These are phyloP conservation scores for Tetranychus urticae DNA, from an alignment of 1,140 invertebrate species.

Conservation along the genomic window DNA sequence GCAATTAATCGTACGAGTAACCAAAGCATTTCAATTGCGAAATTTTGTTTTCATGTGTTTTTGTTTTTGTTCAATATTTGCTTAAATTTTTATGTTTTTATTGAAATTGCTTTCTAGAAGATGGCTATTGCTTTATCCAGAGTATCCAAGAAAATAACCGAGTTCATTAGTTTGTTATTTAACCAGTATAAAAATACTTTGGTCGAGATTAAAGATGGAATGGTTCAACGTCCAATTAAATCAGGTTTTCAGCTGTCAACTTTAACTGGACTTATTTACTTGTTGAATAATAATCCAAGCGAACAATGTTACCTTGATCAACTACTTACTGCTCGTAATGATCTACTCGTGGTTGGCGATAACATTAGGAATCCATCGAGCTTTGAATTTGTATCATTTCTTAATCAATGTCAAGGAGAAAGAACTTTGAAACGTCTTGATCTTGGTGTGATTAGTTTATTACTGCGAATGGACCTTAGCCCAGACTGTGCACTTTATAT, in stretches of 20 bases:
- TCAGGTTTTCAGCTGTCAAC: background rate
- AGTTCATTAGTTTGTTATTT: too few species aligned
- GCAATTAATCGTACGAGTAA: too few species aligned
- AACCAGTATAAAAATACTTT: background rate
- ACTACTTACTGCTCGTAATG: slow-evolving; percentile 30
- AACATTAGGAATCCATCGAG: slow-evolving; percentile 36
- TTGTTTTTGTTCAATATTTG: too few species aligned
- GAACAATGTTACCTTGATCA: slow-evolving; percentile 33
- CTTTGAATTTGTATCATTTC: slow-evolving; percentile 32
- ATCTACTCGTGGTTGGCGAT: slow-evolving; percentile 36
- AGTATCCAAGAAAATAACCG: too few species aligned
- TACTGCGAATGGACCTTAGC: slow-evolving; percentile 44
- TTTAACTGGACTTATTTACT: background rate
- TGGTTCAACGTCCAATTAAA: slow-evolving; percentile 1
- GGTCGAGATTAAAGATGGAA: background rate
- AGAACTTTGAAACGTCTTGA: slow-evolving; percentile 35
- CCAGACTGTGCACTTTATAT: slow-evolving; percentile 38
- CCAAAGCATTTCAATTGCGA: too few species aligned
- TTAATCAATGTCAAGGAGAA: slow-evolving; percentile 37
- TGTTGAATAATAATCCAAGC: slow-evolving; percentile 30
- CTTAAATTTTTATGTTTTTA: too few species aligned
- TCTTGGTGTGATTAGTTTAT: slow-evolving; percentile 41
- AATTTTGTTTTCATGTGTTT: too few species aligned
- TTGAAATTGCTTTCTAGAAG: too few species aligned
- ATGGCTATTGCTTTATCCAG: too few species aligned